phyloP scores from a whole-genome alignment of 2,888 invertebrate species.

The Scelioninae gen. 1 region DNA sequence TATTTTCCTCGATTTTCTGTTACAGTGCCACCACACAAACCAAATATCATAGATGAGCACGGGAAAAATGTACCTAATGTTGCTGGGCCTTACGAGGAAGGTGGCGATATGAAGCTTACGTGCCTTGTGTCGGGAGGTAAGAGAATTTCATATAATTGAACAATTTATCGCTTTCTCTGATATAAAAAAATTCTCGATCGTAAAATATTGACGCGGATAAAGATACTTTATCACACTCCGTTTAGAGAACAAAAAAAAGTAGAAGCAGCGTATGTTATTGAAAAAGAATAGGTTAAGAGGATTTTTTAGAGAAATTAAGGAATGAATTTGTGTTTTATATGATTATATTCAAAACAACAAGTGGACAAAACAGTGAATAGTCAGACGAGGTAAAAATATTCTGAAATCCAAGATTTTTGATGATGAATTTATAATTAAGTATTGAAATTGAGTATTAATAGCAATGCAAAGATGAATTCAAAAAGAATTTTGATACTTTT shows the following conservation, averaged over 20 bases:
- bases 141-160: slow-evolving; percentile 75
- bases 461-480: too few species aligned
- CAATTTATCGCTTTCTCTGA: slow-evolving; percentile 42
- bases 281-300: slow-evolving; percentile 10
- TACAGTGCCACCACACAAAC: slow-evolving; percentile 90
- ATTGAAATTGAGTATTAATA: too few species aligned
- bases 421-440: too few species aligned
- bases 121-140: slow-evolving; percentile 92
- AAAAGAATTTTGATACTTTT: too few species aligned
- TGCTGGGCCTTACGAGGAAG: slow-evolving; percentile 91
- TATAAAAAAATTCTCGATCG: slow-evolving; percentile 24
- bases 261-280: background rate
- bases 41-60: slow-evolving; percentile 89
- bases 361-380: too few species aligned
- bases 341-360: too few species aligned
- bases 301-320: too few species aligned
- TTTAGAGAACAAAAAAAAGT: slow-evolving; percentile 16
- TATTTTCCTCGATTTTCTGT: slow-evolving; percentile 78
- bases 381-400: too few species aligned
- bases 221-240: slow-evolving; percentile 30
- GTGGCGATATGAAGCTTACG: slow-evolving; percentile 88
- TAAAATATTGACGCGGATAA: slow-evolving; percentile 50
- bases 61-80: slow-evolving; percentile 87
- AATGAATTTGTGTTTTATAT: too few species aligned
- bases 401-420: too few species aligned